Base-by-base conservation (phyloP, 2,888 invertebrate genomes). In the Philopedon plagiatum region DNA sequence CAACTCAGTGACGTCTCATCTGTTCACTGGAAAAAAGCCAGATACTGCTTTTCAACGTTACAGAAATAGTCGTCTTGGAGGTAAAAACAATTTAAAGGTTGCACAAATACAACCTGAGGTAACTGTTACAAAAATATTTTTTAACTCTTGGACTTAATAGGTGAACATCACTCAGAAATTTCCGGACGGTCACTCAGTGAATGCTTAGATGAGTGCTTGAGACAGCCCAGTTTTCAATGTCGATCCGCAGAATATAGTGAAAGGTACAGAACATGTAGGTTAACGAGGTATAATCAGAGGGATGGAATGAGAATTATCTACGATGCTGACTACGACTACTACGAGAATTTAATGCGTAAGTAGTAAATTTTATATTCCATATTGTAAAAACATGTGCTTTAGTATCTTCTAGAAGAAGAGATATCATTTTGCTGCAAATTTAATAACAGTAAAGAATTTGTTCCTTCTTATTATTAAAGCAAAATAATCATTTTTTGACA, bases 331-430 rank as follows among this genome's bases (percentile, higher is more conserved):
- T 96, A 94, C 84, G 96, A 96, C 86, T 96, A 96, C 86, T 96
- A 96, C 82, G 96, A 96, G 86, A 95, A 95, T 86, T 88, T 96
- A 61, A 95, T 95, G 94, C 93, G 96, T 95, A 88, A 91, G 94
- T 29, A n/a, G n/a, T n/a, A n/a, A n/a, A n/a, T n/a, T n/a, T n/a
- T n/a, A n/a, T n/a, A n/a, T n/a, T n/a, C n/a, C n/a, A n/a, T n/a
- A n/a, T n/a, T n/a, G n/a, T n/a, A n/a, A n/a, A n/a, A n/a, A n/a
- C n/a, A n/a, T n/a, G n/a, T n/a, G n/a, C n/a, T n/a, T n/a, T n/a
- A n/a, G n/a, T n/a, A n/a, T n/a, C n/a, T n/a, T n/a, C n/a, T n/a
- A n/a, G n/a, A n/a, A n/a, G n/a, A n/a, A n/a, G n/a, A n/a, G n/a
- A n/a, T n/a, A n/a, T n/a, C n/a, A n/a, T n/a, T n/a, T n/a, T n/a